These are phyloP conservation scores for Bergia sp. DNA, from an alignment of 92 coral and sea anemone genomes.

Conservation along the genomic window DNA sequence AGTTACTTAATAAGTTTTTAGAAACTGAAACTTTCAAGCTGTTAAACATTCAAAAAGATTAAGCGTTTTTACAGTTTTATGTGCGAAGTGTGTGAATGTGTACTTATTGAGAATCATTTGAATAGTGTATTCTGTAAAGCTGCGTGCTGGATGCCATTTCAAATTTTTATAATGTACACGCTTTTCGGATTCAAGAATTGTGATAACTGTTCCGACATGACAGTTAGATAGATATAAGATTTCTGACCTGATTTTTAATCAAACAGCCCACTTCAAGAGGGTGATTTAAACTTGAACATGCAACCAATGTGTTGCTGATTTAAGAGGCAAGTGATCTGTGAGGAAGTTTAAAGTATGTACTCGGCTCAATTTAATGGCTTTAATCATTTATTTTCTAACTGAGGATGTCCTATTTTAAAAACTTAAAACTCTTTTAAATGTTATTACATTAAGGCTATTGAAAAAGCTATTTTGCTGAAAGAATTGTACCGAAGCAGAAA, in stretches of 20 bases:
- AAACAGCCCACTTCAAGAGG: no score
- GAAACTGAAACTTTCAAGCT: background rate
- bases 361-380: no score
- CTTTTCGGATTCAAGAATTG: background rate
- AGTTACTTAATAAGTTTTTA: no score
- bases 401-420: background rate
- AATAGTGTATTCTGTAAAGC: background rate
- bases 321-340: no score
- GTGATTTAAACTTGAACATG: no score
- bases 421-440: background rate
- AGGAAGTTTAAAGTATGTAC: no score
- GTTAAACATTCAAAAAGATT: background rate
- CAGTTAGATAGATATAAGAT: no score
- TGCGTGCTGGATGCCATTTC: background rate
- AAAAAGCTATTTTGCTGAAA: background rate
- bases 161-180: background rate
- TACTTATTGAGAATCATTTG: background rate
- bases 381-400: background rate
- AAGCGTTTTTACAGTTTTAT: background rate
- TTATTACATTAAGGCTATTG: background rate
- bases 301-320: no score
- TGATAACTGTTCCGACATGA: background rate
- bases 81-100: background rate
- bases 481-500: background rate
- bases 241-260: no score